Evolutionary conservation across 1,140 invertebrate genomes (phyloP), one percentile per base, ranked within the genome.

Genomic region (Camponotus vicinus): DNA sequence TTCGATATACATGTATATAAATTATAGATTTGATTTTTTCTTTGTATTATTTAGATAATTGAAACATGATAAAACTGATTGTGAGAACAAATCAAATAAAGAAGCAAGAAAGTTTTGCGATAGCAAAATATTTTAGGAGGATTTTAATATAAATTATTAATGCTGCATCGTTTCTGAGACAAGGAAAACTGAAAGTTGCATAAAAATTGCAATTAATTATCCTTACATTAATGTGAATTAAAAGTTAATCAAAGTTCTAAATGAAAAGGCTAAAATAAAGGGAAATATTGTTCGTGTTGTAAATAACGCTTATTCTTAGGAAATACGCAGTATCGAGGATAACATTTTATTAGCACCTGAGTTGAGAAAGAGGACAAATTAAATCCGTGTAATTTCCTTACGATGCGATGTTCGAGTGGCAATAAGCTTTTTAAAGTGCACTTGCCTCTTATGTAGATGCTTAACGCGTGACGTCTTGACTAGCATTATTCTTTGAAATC

Each of bases 361-460:
- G 34, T n/a, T 66, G 18, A 66, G 15, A 7, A 37, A 15, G 40
- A 69, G 67, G 27, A 21, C n/a, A 49, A 21, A 69, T 45, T 69
- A 45, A 69, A 69, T 69, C 45, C 21, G 15, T 11, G 11, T 45
- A 45, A 45, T 27, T 69, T 69, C 13, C 15, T 21, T 21, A 45
- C 21, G 6, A 27, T 45, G 40, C 40, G 67, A 69, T 49, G 45
- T 45, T 49, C 13, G 21, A 69, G 66, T 40, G n/a, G 66, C 5
- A 45, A 69, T 69, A 45, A 69, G 21, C n/a, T 69, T 69, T 18
- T 69, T 5, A 27, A 69, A 45, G 21, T 45, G 27, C 40, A 69
- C 3, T 27, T 15, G 9, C 13, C 15, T 9, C 6, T 69, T 18
- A 52, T 52, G 49, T 40, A 67, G 32, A 45, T 45, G 40, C 21